Evolutionary conservation across 2,797 vertebrate species (phyloP).

Genomic region (Myotis myotis): DNA sequence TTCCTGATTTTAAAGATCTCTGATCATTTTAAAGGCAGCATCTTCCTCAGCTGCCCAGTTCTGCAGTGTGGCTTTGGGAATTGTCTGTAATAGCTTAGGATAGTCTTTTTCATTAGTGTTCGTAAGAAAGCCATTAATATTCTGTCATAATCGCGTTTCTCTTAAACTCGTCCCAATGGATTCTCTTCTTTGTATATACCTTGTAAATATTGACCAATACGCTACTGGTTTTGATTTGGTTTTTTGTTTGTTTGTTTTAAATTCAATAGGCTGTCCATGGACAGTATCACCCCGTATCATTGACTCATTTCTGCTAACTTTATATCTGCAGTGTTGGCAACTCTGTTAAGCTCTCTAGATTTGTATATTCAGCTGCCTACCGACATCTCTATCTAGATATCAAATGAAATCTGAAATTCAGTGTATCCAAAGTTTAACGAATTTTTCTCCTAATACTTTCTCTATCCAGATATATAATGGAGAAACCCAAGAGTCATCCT

Average conservation of each 20-base stretch:
- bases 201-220: not conserved
- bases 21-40: not conserved
- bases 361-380: not conserved
- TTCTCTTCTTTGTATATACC: not conserved
- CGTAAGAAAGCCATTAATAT: not conserved
- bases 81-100: not conserved
- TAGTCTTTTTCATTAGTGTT: not conserved
- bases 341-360: not conserved
- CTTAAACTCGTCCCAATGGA: not conserved
- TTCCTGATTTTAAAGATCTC: not conserved
- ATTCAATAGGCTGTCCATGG: not conserved
- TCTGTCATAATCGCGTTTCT: constrained; percentile 20
- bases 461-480: not conserved
- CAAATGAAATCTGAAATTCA: not conserved
- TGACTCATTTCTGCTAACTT: not conserved
- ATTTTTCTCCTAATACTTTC: not conserved
- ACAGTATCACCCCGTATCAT: not conserved
- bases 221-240: not conserved
- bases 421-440: not conserved
- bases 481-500: not conserved
- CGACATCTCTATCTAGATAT: not conserved
- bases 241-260: not conserved
- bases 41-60: not conserved
- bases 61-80: not conserved
- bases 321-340: not conserved